phyloP scores from a whole-genome alignment of 92 coral and sea anemone species.

The Epizoanthus scotinus region DNA sequence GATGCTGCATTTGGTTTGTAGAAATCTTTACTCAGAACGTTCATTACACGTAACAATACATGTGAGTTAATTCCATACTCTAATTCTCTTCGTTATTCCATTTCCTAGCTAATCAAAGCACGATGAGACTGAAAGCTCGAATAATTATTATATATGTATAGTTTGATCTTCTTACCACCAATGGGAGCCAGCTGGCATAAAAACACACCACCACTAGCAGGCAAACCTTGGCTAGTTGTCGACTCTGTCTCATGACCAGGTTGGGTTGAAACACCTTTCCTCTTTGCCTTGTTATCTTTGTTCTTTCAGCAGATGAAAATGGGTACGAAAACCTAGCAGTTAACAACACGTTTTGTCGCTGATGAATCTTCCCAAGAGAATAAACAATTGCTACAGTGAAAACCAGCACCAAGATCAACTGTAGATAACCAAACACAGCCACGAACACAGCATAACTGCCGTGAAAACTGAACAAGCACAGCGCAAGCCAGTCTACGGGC shows the following conservation, averaged over 20 bases:
- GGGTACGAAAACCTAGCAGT: constrained; percentile 3
- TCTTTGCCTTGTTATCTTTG: not conserved
- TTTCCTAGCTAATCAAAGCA: not conserved
- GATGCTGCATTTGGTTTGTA: too few species aligned
- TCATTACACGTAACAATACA: too few species aligned
- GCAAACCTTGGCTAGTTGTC: constrained; percentile 25
- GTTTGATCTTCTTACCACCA: constrained; percentile 7
- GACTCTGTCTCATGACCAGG: constrained; percentile 26
- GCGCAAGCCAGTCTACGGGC: constrained; percentile 23
- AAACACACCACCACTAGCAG: constrained; percentile 29
- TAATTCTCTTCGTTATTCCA: not conserved
- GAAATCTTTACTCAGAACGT: too few species aligned
- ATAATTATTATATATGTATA: not conserved
- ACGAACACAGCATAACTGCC: constrained; percentile 29
- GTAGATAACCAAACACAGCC: constrained; percentile 6
- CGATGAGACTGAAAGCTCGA: not conserved
- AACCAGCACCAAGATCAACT: constrained; percentile 9
- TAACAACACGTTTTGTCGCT: constrained; percentile 1
- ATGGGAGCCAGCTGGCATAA: constrained; percentile 31
- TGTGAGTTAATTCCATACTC: too few species aligned
- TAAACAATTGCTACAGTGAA: constrained; percentile 20
- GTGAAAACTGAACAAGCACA: constrained; percentile 14
- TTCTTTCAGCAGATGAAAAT: not conserved
- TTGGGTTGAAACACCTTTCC: not conserved
- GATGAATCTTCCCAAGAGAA: constrained; percentile 21